A percentile compares a stretch with the other conserved stretches of the same genome.
Evolutionary conservation across 2,888 invertebrate genomes (phyloP).

Genomic region (Oasisia sp.): DNA sequence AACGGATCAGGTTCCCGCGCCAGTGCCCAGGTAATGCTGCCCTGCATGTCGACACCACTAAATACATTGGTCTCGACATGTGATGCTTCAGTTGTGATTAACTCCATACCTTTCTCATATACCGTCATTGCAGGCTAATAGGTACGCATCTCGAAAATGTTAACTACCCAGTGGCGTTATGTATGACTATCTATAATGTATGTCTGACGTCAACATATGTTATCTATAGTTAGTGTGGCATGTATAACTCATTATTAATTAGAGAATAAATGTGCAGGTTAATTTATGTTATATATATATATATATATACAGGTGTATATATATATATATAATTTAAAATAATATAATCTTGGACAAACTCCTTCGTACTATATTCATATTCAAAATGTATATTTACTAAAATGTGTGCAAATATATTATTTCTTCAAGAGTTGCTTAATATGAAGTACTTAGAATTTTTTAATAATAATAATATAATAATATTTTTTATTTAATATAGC

Average conservation of each 20-base stretch:
- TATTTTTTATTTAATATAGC: too few species aligned
- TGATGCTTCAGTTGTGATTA: not conserved
- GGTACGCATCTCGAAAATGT: not conserved
- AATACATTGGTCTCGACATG: not conserved
- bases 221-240: not conserved
- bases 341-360: too few species aligned
- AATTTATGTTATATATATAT: not conserved
- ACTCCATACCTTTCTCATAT: not conserved
- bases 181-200: not conserved
- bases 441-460: too few species aligned
- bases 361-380: too few species aligned
- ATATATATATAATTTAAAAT: too few species aligned
- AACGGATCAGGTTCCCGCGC: not conserved
- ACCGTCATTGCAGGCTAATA: not conserved
- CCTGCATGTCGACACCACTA: not conserved
- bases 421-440: too few species aligned
- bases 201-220: not conserved
- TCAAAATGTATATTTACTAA: too few species aligned
- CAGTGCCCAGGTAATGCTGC: not conserved
- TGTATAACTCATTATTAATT: not conserved
- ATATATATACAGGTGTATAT: too few species aligned
- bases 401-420: too few species aligned
- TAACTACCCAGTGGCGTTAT: not conserved
- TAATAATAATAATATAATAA: too few species aligned
- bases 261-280: not conserved